A percentile compares a stretch with the other conserved stretches of the same genome.
These are phyloP conservation scores for Neuroscelio doddi DNA, from an alignment of 2,888 invertebrate species.

Conservation along the genomic window DNA sequence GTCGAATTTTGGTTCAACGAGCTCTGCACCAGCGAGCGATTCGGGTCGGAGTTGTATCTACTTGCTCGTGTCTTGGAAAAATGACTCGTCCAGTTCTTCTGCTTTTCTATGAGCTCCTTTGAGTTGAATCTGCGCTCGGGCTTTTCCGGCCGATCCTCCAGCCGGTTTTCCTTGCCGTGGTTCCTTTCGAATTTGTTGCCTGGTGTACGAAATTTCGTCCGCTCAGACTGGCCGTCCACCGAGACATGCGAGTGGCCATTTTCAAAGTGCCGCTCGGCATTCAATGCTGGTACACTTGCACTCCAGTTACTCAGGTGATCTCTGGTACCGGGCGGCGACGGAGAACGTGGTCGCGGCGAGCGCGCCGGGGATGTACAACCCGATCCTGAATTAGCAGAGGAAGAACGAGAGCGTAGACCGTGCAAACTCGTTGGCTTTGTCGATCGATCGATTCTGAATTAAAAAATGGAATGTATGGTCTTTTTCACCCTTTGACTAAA, in stretches of 20 bases:
- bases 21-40: constrained; percentile 74
- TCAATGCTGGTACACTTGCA: constrained; percentile 74
- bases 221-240: constrained; percentile 70
- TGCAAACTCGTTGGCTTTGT: constrained; percentile 73
- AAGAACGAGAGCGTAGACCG: constrained; percentile 77
- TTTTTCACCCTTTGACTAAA: too few species aligned
- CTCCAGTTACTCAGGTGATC: constrained; percentile 75
- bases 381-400: constrained; percentile 79
- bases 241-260: constrained; percentile 61
- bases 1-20: constrained; percentile 64
- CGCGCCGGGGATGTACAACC: constrained; percentile 76
- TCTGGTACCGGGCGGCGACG: constrained; percentile 63
- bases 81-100: constrained; percentile 93
- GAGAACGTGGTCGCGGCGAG: constrained; percentile 73
- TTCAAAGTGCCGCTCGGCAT: constrained; percentile 69
- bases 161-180: constrained; percentile 63
- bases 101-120: constrained; percentile 90
- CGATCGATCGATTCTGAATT: constrained; percentile 57
- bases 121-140: constrained; percentile 88
- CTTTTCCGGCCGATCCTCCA: constrained; percentile 76
- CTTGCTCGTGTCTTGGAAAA: constrained; percentile 85
- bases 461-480: too few species aligned
- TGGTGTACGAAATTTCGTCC: constrained; percentile 70
- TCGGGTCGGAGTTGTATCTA: constrained; percentile 78
- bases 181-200: constrained; percentile 58